Base-by-base conservation (phyloP, 2,797 vertebrate species). In the Thripadectes ignobilis region DNA sequence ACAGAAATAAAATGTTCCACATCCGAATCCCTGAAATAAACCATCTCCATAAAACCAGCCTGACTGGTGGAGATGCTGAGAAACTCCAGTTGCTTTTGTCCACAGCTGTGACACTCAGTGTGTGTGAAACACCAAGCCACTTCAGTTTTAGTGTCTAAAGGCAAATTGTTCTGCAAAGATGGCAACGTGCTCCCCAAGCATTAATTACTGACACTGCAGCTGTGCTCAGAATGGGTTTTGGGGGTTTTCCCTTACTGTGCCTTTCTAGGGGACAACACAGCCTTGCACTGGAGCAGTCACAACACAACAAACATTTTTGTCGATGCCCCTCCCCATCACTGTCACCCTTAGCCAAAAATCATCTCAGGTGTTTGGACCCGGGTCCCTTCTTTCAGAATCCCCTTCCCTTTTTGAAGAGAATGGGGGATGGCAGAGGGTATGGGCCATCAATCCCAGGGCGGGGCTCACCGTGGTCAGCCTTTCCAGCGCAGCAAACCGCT, bases 401-500 rank as follows among this genome's bases (percentile, higher is more conserved):
- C 57, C 26, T 15, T 69, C 21, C 52, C 30, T 13, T 65, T 24
- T 75, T 12, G 45, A 46, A 46, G 45, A 46, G 21, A 46, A 45
- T 11, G 45, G 45, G 45, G 45, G 45, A 45, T 0, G 7, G 57
- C 36, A 87, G 48, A 30, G 22, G 54, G 46, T 61, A 29, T 58
- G 67, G 46, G 14, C 54, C 54, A 86, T 7, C 36, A n/a, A 12
- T 36, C 21, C 46, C 20, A 58, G 21, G 18, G 45, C 20, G 11
- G 45, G 45, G 45, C 98, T 97, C 88, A 99, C 99, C 92, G 99
- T 99, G 9, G 99, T 99, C 97, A 99, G 98, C 91, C 99, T 97
- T 96, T 99, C 99, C 97, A 99, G 98, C 0, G 99, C 99, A 0
- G 99, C 98, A 98, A 99, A 99, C 36, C 99, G 98, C 93, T 99